These are phyloP conservation scores for Papilio glaucus DNA, from an alignment of 1,140 invertebrate genomes.

Conservation along the genomic window DNA sequence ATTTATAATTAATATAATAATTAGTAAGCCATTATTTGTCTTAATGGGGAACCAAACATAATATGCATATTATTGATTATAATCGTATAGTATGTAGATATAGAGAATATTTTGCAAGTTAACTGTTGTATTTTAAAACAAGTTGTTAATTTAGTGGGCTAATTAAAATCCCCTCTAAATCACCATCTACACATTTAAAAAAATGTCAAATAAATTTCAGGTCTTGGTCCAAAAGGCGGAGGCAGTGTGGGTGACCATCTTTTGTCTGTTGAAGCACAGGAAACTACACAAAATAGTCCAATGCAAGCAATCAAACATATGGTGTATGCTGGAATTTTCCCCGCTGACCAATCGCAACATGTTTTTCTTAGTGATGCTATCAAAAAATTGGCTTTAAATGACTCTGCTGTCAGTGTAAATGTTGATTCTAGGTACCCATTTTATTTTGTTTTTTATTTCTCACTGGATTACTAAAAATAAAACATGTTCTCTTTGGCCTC, in stretches of 20 bases:
- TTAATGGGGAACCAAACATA: too few relatives aligned
- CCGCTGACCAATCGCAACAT: conserved; percentile 94
- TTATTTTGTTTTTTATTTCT: neutral
- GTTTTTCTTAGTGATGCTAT: conserved; percentile 90
- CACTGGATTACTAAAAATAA: too few relatives aligned
- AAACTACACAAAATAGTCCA: conserved; percentile 46
- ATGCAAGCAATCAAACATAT: conserved; percentile 87
- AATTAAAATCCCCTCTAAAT: too few relatives aligned
- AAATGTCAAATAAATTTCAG: conserved; percentile 44
- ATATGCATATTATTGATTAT: too few relatives aligned
- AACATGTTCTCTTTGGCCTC: too few relatives aligned
- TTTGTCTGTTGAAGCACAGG: conserved; percentile 58
- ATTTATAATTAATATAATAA: too few relatives aligned
- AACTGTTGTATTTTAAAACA: too few relatives aligned
- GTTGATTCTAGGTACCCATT: conserved; percentile 90
- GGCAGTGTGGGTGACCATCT: conserved; percentile 78
- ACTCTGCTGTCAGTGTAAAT: conserved; percentile 92
- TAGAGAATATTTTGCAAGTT: too few relatives aligned
- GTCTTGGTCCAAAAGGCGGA: conserved; percentile 77
- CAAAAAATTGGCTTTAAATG: conserved; percentile 96
- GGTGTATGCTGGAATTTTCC: conserved; percentile 98
- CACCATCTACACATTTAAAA: neutral
- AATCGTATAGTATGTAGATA: too few relatives aligned
- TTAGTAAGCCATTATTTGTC: too few relatives aligned
- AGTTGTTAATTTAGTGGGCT: too few relatives aligned